Percentiles rank a stretch among this genome's conserved stretches.
phyloP scores from a whole-genome alignment of 1,140 invertebrate species.

The Ceratoteleas bidentatus region DNA sequence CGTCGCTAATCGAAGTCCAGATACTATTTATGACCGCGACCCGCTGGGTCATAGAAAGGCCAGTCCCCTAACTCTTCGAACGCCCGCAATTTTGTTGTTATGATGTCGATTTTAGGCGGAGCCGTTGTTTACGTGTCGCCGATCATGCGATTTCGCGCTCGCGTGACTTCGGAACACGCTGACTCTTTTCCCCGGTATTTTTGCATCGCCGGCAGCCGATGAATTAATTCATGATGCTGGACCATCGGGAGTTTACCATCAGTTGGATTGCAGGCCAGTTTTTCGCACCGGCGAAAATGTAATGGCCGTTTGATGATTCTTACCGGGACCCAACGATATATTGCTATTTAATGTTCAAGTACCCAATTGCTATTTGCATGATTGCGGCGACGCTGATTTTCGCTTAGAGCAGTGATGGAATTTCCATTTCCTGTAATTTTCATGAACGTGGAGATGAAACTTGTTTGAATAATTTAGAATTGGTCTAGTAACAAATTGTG shows the following conservation, averaged over 20 bases:
- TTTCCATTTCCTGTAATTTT: conserved; percentile 69
- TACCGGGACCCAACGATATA: conserved; percentile 52
- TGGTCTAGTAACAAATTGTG: conserved; percentile 64
- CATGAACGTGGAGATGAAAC: conserved; percentile 65
- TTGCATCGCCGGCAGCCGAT: conserved; percentile 53
- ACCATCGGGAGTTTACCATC: too few species aligned
- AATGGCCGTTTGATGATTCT: conserved; percentile 52
- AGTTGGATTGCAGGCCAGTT: too few species aligned
- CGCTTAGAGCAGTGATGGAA: conserved; percentile 66
- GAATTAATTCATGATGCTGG: conserved; percentile 65
- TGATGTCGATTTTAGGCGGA: conserved; percentile 37
- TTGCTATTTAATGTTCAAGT: conserved; percentile 67
- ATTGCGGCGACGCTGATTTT: conserved; percentile 65
- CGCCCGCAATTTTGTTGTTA: conserved; percentile 13
- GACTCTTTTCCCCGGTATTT: conserved; percentile 61
- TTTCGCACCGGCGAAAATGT: conserved; percentile 44
- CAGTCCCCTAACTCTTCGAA: background rate
- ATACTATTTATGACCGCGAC: conserved; percentile 11
- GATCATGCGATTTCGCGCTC: conserved; percentile 65
- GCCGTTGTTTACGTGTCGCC: conserved; percentile 66
- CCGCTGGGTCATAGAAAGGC: too few species aligned
- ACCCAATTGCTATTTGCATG: conserved; percentile 67
- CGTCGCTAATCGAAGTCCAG: conserved; percentile 77
- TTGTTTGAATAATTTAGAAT: conserved; percentile 67
- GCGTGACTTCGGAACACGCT: conserved; percentile 57